Evolutionary conservation across 2,888 invertebrate species (phyloP), one percentile per base, ranked within the genome.

Genomic region (Dendrolimus pini): DNA sequence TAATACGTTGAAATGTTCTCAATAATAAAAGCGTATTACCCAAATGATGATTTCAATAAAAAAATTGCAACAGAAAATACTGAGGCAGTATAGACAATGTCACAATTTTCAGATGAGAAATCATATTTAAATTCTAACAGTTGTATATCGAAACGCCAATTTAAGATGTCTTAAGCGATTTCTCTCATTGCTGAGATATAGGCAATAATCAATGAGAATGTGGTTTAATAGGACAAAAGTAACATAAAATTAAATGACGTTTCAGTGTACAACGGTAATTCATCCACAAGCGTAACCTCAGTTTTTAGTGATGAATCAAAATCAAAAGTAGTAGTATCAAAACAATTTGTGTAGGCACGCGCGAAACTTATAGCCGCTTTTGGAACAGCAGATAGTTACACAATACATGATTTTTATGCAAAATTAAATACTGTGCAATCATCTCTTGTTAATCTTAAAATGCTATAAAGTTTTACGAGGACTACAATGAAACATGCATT

Each of bases 21-120:
- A 85, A 79, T 83, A 84, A 85, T 89, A 85, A 77, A 89, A 89
- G 89, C 88, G 89, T 89, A 89, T 86, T 72, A 81, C 78, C 82
- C 75, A 76, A 82, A 77, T 75, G 65, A 68, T 66, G 72, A 69
- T 73, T 75, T 73, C 73, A 72, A 65, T 65, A 65, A 68, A 71
- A 74, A 80, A 81, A 75, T 75, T 68, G 75, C 77, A 77, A 68
- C 70, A 64, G 53, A 62, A 58, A 58, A 56, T 60, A 61, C 61
- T 59, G 58, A 64, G 30, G 30, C 30, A 30, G 30, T 53, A 52
- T 55, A 12, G 61, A 57, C 53, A 58, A 55, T 68, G 65, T 55
- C 65, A 70, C 68, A 72, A 75, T 74, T 74, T 74, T 66, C 64
- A 69, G 65, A 74, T 78, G 70, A 67, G 76, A 77, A 72, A 71